Evolutionary conservation across 2,888 invertebrate genomes (phyloP).

Genomic region (Gari tellinella): DNA sequence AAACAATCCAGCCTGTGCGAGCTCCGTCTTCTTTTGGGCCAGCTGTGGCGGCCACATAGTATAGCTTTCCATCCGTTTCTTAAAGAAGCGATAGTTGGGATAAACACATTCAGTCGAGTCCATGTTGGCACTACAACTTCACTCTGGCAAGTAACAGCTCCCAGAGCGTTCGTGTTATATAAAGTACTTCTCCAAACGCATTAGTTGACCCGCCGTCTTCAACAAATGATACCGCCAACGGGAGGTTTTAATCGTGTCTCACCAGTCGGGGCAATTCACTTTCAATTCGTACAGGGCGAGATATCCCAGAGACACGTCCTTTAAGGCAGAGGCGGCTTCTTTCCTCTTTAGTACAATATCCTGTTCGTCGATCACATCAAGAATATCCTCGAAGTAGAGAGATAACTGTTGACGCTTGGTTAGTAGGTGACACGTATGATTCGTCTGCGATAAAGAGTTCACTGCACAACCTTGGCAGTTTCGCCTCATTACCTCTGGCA

Average conservation of each 20-base stretch:
- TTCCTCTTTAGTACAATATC: conserved; percentile 13
- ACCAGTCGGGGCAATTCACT: conserved; percentile 22
- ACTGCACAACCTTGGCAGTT: neutral
- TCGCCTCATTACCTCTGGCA: conserved; percentile 6
- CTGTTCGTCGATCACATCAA: conserved; percentile 14
- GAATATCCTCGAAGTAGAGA: conserved; percentile 14
- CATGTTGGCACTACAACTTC: too few relatives aligned
- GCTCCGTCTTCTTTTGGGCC: too few relatives aligned
- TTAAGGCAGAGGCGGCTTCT: conserved; percentile 9
- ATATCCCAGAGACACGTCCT: conserved; percentile 1
- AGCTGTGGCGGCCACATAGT: too few relatives aligned
- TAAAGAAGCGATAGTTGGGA: too few relatives aligned
- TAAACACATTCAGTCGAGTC: too few relatives aligned
- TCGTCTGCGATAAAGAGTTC: conserved; percentile 15
- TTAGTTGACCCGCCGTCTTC: conserved; percentile 1
- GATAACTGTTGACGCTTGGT: conserved; percentile 18
- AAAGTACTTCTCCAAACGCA: conserved; percentile 5
- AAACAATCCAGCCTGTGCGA: too few relatives aligned
- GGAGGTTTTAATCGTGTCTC: conserved; percentile 13
- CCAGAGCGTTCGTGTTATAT: neutral
- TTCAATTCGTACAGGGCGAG: conserved; percentile 15
- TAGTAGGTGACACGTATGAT: conserved; percentile 9
- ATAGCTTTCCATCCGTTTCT: too few relatives aligned
- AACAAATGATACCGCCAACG: conserved; percentile 7
- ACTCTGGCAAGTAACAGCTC: too few relatives aligned